Base-by-base conservation (phyloP, 2,113 vertebrate species). In the Orcinus orca region DNA sequence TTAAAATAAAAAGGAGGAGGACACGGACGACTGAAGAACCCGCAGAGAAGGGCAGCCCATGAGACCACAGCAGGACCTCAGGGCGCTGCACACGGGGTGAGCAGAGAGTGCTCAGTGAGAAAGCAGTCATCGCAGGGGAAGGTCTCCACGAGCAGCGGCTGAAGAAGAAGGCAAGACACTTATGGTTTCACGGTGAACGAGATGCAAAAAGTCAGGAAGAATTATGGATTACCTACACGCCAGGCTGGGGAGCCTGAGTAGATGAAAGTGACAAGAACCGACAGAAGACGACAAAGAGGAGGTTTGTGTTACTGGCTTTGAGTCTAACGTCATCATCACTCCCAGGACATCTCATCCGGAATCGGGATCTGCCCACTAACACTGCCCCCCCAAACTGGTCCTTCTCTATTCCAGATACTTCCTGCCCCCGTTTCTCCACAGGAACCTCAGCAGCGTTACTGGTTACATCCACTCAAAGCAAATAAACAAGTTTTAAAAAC, bases 41-140 rank as follows among this genome's bases (percentile, higher is more conserved):
- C 41, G n/a, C 9, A 3, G 9, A 80, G 31, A 50, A 60, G 21
- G 9, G 67, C 0, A 0, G 71, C 23, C 3, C 5, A 0, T 5
- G 9, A 41, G 55, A 18, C 47, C 20, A 62, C 3, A n/a, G 11
- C 23, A 0, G 58, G 10, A 60, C 10, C 29, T 29, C 2, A 5
- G 67, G n/a, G 25, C 63, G 26, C 47, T 23, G 26, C 38, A 11
- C 4, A 2, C 7, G 3, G n/a, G 20, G 17, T 31, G 10, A 12
- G 33, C 55, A 44, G 31, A 17, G 38, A 9, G 14, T 2, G 18
- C 33, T 25, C 33, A 20, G 41, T 10, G 26, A 55, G 79, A 38
- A 68, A 33, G 76, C 55, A 53, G 17, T 29, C 58, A 15, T 60
- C 53, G 53, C 53, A 4, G 26, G 2, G 23, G n/a, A 55, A n/a